Percentiles rank a stretch among this genome's conserved stretches.
Conservation (phyloP, 2,797 vertebrate species). For the Channallabes apus region DNA sequence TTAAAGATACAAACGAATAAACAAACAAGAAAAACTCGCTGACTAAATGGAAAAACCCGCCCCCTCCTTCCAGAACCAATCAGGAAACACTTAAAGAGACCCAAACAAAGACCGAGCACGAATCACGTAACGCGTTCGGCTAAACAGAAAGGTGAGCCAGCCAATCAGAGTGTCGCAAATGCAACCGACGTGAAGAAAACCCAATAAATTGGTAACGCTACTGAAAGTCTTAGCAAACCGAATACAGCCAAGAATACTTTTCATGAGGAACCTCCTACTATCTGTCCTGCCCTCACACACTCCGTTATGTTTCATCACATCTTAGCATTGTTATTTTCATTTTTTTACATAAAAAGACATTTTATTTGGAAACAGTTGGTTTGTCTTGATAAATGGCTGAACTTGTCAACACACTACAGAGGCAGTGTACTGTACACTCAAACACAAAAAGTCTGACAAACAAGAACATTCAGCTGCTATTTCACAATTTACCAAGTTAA, state of each 20-base stretch:
- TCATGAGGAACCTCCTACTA: conserved; percentile 22
- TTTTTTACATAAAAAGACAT: too few species aligned
- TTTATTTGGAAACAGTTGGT: too few species aligned
- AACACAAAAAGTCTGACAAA: not conserved
- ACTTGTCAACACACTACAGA: not conserved
- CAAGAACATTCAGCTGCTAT: not conserved
- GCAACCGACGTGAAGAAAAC: not conserved
- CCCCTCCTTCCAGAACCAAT: not conserved
- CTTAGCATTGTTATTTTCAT: not conserved
- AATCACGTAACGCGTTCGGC: conserved; percentile 48
- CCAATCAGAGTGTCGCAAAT: conserved; percentile 36
- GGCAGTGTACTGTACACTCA: not conserved
- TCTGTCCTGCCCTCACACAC: not conserved
- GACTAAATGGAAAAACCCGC: not conserved
- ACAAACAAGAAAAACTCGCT: not conserved
- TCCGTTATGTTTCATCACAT: not conserved
- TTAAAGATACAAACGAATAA: not conserved
- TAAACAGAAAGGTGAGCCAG: conserved; percentile 6
- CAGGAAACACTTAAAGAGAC: conserved; percentile 15
- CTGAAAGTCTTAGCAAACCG: conserved; percentile 56
- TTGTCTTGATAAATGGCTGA: too few species aligned
- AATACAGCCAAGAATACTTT: conserved; percentile 70
- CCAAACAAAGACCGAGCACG: not conserved
- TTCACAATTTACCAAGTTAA: not conserved
- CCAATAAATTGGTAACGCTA: conserved; percentile 55